phyloP scores from a whole-genome alignment of 2,797 vertebrate genomes.

The Lophura swinhoii region DNA sequence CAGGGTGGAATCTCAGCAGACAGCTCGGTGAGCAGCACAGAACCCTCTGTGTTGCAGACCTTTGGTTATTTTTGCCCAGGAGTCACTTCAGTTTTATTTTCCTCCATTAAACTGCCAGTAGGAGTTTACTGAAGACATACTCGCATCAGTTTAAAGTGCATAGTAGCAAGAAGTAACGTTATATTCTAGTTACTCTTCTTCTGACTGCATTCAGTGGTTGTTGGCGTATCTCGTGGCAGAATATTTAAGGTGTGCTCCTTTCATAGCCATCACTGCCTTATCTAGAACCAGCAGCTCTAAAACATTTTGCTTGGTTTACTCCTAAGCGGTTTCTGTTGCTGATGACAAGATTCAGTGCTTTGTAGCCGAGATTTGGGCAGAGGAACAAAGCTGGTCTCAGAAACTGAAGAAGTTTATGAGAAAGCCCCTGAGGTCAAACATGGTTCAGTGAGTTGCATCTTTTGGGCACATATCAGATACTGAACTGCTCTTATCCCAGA shows the following conservation, averaged over 20 bases:
- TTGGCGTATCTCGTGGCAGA: not conserved
- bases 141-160: not conserved
- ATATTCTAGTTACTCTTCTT: not conserved
- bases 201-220: not conserved
- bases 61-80: conserved; percentile 30
- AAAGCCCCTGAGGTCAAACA: not conserved
- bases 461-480: not conserved
- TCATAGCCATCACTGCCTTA: not conserved
- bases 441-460: not conserved
- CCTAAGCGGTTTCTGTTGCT: not conserved
- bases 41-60: conserved; percentile 3
- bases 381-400: not conserved
- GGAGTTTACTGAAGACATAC: not conserved
- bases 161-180: not conserved
- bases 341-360: not conserved
- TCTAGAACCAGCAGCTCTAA: not conserved
- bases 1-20: conserved; percentile 45
- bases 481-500: not conserved
- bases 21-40: conserved; percentile 32
- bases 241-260: not conserved
- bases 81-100: conserved; percentile 20
- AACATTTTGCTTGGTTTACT: not conserved
- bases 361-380: not conserved
- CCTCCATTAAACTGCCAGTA: not conserved
- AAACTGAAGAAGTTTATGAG: not conserved